These are phyloP conservation scores for Heliconius cydno DNA, from an alignment of 2,888 invertebrate genomes.

Conservation along the genomic window DNA sequence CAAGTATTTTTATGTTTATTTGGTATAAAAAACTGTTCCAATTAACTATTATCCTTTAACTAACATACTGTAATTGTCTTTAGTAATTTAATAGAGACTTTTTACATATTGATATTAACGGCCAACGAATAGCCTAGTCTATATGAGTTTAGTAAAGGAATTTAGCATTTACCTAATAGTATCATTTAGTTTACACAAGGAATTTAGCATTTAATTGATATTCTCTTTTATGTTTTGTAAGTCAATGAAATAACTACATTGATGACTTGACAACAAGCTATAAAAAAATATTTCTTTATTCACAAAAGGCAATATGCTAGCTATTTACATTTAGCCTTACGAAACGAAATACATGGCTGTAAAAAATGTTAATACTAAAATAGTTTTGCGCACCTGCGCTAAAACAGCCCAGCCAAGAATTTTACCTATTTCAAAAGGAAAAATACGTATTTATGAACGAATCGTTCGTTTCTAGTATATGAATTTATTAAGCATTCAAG, in stretches of 20 bases:
- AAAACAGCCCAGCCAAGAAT: slow-evolving; percentile 26
- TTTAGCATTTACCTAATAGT: background rate
- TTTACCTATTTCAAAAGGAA: slow-evolving; percentile 36
- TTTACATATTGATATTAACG: too few relatives aligned
- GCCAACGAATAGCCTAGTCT: too few relatives aligned
- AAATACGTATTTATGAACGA: slow-evolving; percentile 49
- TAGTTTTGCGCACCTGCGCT: slow-evolving; percentile 35
- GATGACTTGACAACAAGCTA: background rate
- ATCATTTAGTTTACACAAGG: background rate
- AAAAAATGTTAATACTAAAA: slow-evolving; percentile 8
- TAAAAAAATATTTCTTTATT: background rate
- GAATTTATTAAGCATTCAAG: slow-evolving; percentile 79
- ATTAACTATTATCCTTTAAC: too few relatives aligned
- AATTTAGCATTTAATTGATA: background rate
- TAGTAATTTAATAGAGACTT: too few relatives aligned
- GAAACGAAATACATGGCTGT: background rate
- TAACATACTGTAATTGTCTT: too few relatives aligned
- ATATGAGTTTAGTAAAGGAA: background rate
- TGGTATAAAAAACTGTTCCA: too few relatives aligned
- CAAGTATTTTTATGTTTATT: too few relatives aligned
- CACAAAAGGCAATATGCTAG: background rate
- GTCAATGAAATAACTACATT: background rate
- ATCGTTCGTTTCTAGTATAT: slow-evolving; percentile 64
- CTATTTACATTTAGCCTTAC: background rate
- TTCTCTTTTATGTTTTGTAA: background rate